These are phyloP conservation scores for Fratercula arctica DNA, from an alignment of 2,797 vertebrate species.

Conservation along the genomic window DNA sequence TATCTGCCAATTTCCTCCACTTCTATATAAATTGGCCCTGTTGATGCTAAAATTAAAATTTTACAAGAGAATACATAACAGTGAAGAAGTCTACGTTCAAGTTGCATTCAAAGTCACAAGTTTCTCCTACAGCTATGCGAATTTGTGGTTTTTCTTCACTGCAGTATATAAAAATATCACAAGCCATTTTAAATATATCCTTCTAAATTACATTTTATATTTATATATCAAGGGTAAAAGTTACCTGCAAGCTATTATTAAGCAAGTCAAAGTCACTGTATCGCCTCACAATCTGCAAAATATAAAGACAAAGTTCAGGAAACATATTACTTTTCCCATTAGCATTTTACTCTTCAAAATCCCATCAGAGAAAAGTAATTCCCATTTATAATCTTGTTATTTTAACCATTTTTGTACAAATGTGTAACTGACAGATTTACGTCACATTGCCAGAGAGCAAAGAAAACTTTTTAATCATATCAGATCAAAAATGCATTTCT, in stretches of 20 bases:
- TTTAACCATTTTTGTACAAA: neutral
- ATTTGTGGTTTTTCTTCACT: neutral
- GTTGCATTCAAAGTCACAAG: neutral
- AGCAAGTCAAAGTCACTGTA: conserved; percentile 98
- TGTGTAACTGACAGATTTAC: neutral
- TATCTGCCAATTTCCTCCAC: conserved; percentile 27
- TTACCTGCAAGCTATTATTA: conserved; percentile 95
- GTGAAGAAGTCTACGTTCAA: neutral
- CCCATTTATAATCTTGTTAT: neutral
- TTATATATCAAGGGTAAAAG: conserved; percentile 7
- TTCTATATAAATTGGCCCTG: neutral
- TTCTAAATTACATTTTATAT: neutral
- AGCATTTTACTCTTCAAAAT: neutral
- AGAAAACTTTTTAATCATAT: neutral
- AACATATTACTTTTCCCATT: neutral
- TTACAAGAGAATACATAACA: neutral
- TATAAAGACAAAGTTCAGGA: conserved; percentile 37
- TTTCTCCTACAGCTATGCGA: neutral
- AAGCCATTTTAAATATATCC: neutral
- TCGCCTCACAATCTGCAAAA: conserved; percentile 90
- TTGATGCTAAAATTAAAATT: neutral
- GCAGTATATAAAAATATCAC: neutral
- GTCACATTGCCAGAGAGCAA: neutral
- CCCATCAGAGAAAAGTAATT: neutral
- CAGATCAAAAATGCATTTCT: neutral